These are phyloP conservation scores for Chaenodraco wilsoni DNA, from an alignment of 2,797 vertebrate genomes.

Conservation along the genomic window DNA sequence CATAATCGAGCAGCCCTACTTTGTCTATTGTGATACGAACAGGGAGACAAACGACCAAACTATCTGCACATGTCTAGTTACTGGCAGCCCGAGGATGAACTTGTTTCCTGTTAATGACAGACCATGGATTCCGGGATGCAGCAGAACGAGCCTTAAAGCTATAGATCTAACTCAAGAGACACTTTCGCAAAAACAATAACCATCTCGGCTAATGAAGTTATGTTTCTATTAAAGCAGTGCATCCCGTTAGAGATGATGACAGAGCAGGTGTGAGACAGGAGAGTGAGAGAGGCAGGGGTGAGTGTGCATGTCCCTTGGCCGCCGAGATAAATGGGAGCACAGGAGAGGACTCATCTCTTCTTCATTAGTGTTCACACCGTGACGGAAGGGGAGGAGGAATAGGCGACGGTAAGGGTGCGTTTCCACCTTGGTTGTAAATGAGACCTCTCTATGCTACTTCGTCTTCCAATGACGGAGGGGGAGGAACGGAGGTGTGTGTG, in stretches of 20 bases:
- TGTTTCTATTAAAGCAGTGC: slow-evolving; percentile 40
- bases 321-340: slow-evolving; percentile 81
- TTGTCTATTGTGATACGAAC: not conserved
- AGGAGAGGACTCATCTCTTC: slow-evolving; percentile 82
- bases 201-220: slow-evolving; percentile 40
- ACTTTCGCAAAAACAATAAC: slow-evolving; percentile 33
- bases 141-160: slow-evolving; percentile 24
- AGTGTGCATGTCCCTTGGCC: slow-evolving; percentile 62
- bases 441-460: slow-evolving; percentile 67
- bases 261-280: slow-evolving; percentile 45
- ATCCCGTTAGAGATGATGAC: slow-evolving; percentile 38
- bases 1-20: not conserved
- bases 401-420: slow-evolving; percentile 55
- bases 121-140: slow-evolving; percentile 11
- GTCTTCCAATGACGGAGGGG: slow-evolving; percentile 51
- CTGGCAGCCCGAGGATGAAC: not conserved
- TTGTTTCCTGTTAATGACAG: slow-evolving; percentile 24
- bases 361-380: slow-evolving; percentile 84
- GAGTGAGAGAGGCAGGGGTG: slow-evolving; percentile 50
- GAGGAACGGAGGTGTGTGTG: slow-evolving; percentile 1
- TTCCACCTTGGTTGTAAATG: slow-evolving; percentile 79
- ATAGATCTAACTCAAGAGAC: slow-evolving; percentile 21
- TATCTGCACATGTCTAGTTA: slow-evolving; percentile 15
- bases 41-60: slow-evolving; percentile 8
- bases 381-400: slow-evolving; percentile 64